Percentiles rank a stretch among this genome's conserved stretches.
These are phyloP conservation scores for Lucilia cuprina DNA, from an alignment of 1,140 invertebrate genomes.

Conservation along the genomic window DNA sequence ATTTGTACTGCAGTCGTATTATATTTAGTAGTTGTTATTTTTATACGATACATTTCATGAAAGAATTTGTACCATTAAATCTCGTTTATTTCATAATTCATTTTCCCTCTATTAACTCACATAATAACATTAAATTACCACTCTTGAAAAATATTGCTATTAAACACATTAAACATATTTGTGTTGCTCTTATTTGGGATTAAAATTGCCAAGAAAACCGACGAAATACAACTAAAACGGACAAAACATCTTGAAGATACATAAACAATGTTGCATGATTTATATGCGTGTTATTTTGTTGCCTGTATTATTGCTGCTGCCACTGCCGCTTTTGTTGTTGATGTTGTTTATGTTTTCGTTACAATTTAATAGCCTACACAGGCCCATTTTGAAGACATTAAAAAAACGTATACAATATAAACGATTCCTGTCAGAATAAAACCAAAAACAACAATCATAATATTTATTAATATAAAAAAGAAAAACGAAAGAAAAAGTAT, in stretches of 20 bases:
- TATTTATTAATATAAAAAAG: neutral
- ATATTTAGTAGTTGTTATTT: neutral
- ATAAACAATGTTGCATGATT: slow-evolving; percentile 27
- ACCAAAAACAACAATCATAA: neutral
- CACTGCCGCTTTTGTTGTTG: neutral
- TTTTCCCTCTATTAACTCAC: slow-evolving; percentile 24
- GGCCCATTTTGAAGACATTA: slow-evolving; percentile 5
- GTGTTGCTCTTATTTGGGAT: neutral
- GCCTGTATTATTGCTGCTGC: neutral
- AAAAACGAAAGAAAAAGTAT: neutral
- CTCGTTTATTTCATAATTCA: slow-evolving; percentile 23
- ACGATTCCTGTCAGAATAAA: neutral
- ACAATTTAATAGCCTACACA: slow-evolving; percentile 22
- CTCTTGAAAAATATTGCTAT: slow-evolving; percentile 3
- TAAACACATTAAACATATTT: neutral
- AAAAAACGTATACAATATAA: neutral
- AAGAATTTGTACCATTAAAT: neutral
- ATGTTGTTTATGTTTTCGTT: neutral
- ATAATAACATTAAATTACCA: slow-evolving; percentile 27
- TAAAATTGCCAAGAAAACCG: neutral
- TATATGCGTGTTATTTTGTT: slow-evolving; percentile 8
- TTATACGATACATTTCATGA: neutral
- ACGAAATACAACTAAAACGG: neutral
- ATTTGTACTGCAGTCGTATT: neutral
- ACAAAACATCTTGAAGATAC: neutral